Conservation (phyloP, 2,797 vertebrate species). For the Acrossocheilus fasciatus region DNA sequence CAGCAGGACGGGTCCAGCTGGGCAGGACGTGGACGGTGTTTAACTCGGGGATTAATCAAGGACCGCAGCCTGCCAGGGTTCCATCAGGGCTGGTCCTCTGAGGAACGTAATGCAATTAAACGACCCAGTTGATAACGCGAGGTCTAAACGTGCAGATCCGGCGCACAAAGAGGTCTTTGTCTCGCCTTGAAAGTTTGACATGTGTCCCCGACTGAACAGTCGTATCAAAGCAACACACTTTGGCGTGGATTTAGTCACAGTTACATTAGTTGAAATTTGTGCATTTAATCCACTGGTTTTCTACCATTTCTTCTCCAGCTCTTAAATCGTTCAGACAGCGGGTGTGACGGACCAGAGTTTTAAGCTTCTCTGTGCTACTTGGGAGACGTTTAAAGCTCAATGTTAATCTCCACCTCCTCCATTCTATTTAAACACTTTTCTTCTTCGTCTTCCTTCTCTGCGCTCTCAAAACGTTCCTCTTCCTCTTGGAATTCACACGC, state of each 20-base stretch:
- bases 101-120: conserved; percentile 41
- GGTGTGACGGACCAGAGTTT: conserved; percentile 57
- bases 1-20: conserved; percentile 30
- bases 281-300: conserved; percentile 60
- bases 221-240: conserved; percentile 45
- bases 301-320: conserved; percentile 42
- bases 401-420: conserved; percentile 61
- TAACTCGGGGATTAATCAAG: conserved; percentile 46
- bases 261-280: conserved; percentile 50
- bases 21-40: conserved; percentile 25
- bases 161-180: conserved; percentile 34
- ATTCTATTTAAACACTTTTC: conserved; percentile 63
- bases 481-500: conserved; percentile 14
- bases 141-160: conserved; percentile 7
- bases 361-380: conserved; percentile 61
- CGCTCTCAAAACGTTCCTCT: background rate
- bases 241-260: conserved; percentile 41
- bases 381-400: conserved; percentile 43
- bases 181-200: conserved; percentile 34
- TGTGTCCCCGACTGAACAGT: conserved; percentile 2
- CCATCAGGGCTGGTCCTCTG: conserved; percentile 26
- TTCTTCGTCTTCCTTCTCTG: conserved; percentile 37
- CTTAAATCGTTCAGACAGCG: conserved; percentile 58
- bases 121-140: conserved; percentile 9
- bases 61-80: background rate